Evolutionary conservation across 2,113 vertebrate species (phyloP), one percentile per base, ranked within the genome.

Genomic region (Phoxinus phoxinus): DNA sequence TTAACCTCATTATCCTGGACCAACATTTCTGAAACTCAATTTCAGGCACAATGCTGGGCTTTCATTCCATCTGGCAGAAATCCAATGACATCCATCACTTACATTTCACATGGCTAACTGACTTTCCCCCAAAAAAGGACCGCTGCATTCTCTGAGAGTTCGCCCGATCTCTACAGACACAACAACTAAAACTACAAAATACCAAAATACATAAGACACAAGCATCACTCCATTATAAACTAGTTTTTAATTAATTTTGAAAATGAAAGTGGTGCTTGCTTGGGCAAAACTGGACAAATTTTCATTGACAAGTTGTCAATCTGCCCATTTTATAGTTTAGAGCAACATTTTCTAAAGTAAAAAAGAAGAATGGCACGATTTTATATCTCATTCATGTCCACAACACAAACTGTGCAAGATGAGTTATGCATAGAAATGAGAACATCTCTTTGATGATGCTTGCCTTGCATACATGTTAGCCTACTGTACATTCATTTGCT

Each of bases 41-140:
- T 83, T 83, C 23, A 65, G 44, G 79, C 41, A 74, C 88, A 88
- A 83, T 35, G 72, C 82, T 46, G 51, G 32, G 44, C 41, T 84
- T 84, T 61, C n/a, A 84, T 63, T 81, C 46, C 19, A 65, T 69
- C 72, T 82, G 86, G 88, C 77, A 65, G 8, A 25, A 56, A 44
- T 72, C 72, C 86, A 87, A 41, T 44, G 12, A 46, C n/a, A 58
- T 51, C 53, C 75, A 35, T 81, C 56, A 81, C 77, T 71, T 56
- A 72, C 75, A 56, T 81, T 84, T 87, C 61, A 74, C 32, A 72
- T 9, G 71, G 61, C 80, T 78, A 76, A 84, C 21, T 77, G 44
- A 69, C 72, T 73, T 84, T 61, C 46, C 37, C 4, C 11, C 73
- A 83, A 56, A 86, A 51, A 30, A 30, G 30, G 15, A 81, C 35